These are phyloP conservation scores for Aspiorhynchus laticeps DNA, from an alignment of 2,113 vertebrate genomes.

Conservation along the genomic window DNA sequence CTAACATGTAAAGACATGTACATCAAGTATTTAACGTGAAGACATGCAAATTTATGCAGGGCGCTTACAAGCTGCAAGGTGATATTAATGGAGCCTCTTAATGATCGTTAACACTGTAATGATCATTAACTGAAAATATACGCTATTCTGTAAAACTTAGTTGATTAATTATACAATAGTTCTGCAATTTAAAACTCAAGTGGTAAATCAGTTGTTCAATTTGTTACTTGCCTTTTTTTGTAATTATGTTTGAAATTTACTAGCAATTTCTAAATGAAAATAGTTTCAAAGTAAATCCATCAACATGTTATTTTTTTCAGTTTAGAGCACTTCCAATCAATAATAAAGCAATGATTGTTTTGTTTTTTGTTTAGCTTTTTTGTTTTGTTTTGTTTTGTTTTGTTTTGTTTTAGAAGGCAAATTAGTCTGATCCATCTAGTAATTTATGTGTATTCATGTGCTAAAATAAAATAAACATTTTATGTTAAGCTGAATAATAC, in stretches of 20 bases:
- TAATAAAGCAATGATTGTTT: neutral
- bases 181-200: neutral
- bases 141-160: neutral
- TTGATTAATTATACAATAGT: neutral
- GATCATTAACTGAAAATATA: neutral
- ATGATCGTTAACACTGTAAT: constrained; percentile 14
- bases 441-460: neutral
- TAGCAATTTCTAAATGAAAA: neutral
- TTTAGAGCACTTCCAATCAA: neutral
- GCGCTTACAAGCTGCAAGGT: neutral
- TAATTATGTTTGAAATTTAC: neutral
- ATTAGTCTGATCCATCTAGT: neutral
- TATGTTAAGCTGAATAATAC: neutral
- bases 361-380: neutral
- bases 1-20: constrained; percentile 38
- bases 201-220: neutral
- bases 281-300: neutral
- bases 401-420: neutral
- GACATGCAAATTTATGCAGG: neutral
- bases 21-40: neutral
- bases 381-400: neutral
- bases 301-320: neutral
- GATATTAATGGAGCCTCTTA: constrained; percentile 6
- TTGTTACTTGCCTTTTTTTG: neutral
- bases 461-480: neutral